Evolutionary conservation across 2,888 invertebrate species (phyloP), one percentile per base, ranked within the genome.

Genomic region (Ichneumoninae sp.): DNA sequence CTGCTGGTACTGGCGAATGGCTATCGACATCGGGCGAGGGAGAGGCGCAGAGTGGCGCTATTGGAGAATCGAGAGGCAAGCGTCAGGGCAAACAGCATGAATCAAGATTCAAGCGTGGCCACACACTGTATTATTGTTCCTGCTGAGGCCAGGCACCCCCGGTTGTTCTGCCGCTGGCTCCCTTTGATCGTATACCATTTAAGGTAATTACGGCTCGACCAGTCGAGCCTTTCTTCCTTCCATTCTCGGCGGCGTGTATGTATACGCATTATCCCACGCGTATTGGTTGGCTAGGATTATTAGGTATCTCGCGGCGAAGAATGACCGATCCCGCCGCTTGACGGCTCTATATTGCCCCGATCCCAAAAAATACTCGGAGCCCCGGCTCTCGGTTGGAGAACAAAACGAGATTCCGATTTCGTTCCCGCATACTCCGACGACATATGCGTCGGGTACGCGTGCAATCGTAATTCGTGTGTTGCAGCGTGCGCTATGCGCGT

Each of bases 141-240:
- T 74, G 77, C 68, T 26, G 83, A 54, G 77, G 70, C 68, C 60
- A 26, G 26, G 50, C 84, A 81, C 40, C 73, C 81, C 81, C 81
- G 54, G 68, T 36, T 75, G 76, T 40, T 44, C 26, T 30, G 73
- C 73, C 66, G 71, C 71, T 77, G 81, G 81, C 65, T 81, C 69
- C 81, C 81, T 81, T 84, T 84, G 83, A 84, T 63, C 81, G 57
- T 81, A 81, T 74, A 81, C 77, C 84, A 81, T 84, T 84, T 81
- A 81, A 81, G 84, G 84, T 81, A 84, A 81, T 84, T 84, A 84
- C 74, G 71, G 78, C 81, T 60, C 75, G 63, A 79, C 76, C 78
- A 63, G 57, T 77, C 74, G 60, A 36, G 47, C 52, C 63, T 63
- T 47, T 66, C 50, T 10, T 66, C 22, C 71, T 68, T 60, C 36